phyloP scores from a whole-genome alignment of 2,113 vertebrate species.

The Xenopus tropicalis region DNA sequence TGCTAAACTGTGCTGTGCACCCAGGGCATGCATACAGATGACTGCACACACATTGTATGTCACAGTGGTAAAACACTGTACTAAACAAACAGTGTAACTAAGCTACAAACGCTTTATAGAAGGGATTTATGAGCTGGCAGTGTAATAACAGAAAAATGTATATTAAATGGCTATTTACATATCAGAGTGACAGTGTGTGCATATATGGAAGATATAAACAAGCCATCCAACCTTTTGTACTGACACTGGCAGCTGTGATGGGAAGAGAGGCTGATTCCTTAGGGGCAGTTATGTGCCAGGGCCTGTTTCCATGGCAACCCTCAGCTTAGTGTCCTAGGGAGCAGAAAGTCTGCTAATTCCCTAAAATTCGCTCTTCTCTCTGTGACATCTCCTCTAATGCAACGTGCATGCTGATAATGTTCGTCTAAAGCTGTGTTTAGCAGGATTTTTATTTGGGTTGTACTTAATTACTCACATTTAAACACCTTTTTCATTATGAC shows the following conservation, averaged over 20 bases:
- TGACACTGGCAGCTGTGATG: slow-evolving; percentile 30
- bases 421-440: background rate
- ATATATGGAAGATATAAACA: slow-evolving; percentile 25
- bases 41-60: background rate
- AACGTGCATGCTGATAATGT: slow-evolving; percentile 22
- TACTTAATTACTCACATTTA: too few species aligned
- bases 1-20: too few species aligned
- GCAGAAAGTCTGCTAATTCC: slow-evolving; percentile 29
- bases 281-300: slow-evolving; percentile 35
- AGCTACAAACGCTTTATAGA: background rate
- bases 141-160: background rate
- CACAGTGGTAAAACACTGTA: background rate
- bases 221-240: slow-evolving; percentile 31
- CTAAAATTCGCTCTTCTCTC: background rate
- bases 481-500: too few species aligned
- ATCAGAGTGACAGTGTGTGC: slow-evolving; percentile 7
- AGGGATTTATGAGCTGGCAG: background rate
- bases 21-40: too few species aligned
- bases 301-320: slow-evolving; percentile 37
- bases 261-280: slow-evolving; percentile 25
- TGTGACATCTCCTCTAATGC: slow-evolving; percentile 12
- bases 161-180: slow-evolving; percentile 19
- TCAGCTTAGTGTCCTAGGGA: slow-evolving; percentile 35
- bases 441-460: background rate
- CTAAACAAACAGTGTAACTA: background rate